Evolutionary conservation across 2,797 vertebrate species (phyloP).

Genomic region (Tachyglossus aculeatus): DNA sequence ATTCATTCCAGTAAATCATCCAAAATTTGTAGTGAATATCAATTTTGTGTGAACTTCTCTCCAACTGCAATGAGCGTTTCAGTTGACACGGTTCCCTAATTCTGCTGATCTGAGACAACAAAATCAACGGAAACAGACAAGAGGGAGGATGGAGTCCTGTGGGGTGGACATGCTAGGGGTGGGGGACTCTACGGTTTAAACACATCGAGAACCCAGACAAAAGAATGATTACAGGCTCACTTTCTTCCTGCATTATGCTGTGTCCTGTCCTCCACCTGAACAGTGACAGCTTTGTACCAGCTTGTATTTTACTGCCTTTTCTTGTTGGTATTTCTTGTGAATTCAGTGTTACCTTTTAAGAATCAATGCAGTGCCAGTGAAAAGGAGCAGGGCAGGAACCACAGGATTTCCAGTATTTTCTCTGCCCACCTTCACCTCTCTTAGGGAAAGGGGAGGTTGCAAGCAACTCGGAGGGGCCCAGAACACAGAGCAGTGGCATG

Average conservation of each 20-base stretch:
- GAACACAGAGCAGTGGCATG: too few relatives aligned
- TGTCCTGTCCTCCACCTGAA: constrained; percentile 59
- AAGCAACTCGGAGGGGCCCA: too few relatives aligned
- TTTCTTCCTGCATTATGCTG: constrained; percentile 68
- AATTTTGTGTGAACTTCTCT: constrained; percentile 64
- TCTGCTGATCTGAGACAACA: constrained; percentile 63
- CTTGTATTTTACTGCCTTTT: constrained; percentile 36
- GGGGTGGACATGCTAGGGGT: constrained; percentile 31
- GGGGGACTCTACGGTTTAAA: constrained; percentile 53
- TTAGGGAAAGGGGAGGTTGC: too few relatives aligned
- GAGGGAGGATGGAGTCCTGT: constrained; percentile 42
- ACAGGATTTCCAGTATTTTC: too few relatives aligned
- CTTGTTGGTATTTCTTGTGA: constrained; percentile 58
- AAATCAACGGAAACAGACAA: constrained; percentile 67
- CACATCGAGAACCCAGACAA: constrained; percentile 27
- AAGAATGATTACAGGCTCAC: constrained; percentile 72
- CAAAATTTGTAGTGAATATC: constrained; percentile 59
- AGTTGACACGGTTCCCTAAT: constrained; percentile 55
- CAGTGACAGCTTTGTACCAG: constrained; percentile 32
- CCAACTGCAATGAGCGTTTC: constrained; percentile 62
- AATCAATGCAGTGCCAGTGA: too few relatives aligned
- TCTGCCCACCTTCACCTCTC: too few relatives aligned
- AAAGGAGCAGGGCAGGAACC: too few relatives aligned
- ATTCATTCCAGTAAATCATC: constrained; percentile 70
- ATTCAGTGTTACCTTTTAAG: too few relatives aligned